phyloP scores from a whole-genome alignment of 2,797 vertebrate species.

The Platyrinchus mystaceus region DNA sequence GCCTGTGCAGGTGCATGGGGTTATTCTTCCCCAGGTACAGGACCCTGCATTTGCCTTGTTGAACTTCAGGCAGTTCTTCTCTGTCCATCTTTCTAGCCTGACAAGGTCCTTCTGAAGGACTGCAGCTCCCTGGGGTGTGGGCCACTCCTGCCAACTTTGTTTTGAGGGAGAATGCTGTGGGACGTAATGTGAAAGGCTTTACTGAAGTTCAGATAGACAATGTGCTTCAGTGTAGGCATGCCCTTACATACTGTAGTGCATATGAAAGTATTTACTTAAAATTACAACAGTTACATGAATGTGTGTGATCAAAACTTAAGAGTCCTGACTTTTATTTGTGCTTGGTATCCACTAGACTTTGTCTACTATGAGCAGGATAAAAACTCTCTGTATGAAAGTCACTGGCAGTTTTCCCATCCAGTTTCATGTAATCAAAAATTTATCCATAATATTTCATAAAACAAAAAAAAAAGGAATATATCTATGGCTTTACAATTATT shows the following conservation, averaged over 20 bases:
- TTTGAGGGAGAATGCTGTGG: background rate
- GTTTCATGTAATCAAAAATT: background rate
- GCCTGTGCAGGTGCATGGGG: background rate
- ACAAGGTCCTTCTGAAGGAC: background rate
- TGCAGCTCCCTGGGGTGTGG: too few relatives aligned
- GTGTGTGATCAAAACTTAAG: background rate
- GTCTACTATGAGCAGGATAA: background rate
- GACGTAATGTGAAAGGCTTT: background rate
- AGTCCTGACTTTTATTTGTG: background rate
- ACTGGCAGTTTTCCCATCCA: background rate
- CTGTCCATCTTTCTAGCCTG: background rate
- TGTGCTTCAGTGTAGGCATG: background rate
- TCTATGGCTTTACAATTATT: background rate
- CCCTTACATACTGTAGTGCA: background rate
- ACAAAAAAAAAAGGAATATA: background rate
- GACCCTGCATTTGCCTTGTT: background rate
- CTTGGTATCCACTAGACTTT: background rate
- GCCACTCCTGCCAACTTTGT: background rate
- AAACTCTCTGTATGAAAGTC: background rate
- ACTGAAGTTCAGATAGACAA: background rate
- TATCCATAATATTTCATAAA: background rate
- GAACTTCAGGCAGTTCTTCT: background rate
- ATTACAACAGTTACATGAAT: background rate
- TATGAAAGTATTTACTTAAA: background rate
- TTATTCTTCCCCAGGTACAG: background rate